Evolutionary conservation across 2,797 vertebrate genomes (phyloP).

Genomic region (Bufotes viridis): DNA sequence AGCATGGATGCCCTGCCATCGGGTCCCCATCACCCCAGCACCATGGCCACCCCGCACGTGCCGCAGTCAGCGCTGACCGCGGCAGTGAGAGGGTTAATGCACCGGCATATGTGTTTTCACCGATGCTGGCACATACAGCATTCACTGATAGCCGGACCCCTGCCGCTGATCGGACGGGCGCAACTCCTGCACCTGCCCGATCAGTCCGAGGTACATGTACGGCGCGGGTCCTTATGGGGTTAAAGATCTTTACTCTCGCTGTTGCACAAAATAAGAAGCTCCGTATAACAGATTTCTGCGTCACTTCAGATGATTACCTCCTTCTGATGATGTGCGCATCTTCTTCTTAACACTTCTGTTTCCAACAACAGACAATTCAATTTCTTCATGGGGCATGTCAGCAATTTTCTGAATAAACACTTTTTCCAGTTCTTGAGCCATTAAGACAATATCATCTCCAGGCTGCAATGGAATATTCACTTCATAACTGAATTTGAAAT

Average conservation of each 20-base stretch:
- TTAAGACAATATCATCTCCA: conserved; percentile 89
- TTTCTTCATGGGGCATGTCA: conserved; percentile 87
- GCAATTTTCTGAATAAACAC: conserved; percentile 85
- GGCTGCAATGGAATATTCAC: conserved; percentile 75
- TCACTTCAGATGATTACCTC: conserved; percentile 12
- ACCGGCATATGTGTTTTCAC: no score
- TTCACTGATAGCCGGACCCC: no score
- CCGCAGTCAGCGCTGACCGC: no score
- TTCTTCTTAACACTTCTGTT: conserved; percentile 75
- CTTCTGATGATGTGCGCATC: conserved; percentile 67
- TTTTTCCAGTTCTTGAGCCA: conserved; percentile 92
- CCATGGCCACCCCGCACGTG: no score
- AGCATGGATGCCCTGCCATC: no score
- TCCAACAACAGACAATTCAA: conserved; percentile 66
- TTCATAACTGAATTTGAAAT: not conserved
- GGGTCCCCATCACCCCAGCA: no score
- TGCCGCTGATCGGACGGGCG: no score
- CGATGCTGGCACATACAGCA: no score
- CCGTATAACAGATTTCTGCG: not conserved
- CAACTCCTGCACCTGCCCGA: no score
- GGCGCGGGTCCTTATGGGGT: no score
- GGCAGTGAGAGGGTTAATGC: no score
- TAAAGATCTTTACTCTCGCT: not conserved
- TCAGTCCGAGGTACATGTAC: no score
- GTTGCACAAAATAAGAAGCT: not conserved